Evolutionary conservation across 2,797 vertebrate species (phyloP).

Genomic region (Rhinogobio ventralis): DNA sequence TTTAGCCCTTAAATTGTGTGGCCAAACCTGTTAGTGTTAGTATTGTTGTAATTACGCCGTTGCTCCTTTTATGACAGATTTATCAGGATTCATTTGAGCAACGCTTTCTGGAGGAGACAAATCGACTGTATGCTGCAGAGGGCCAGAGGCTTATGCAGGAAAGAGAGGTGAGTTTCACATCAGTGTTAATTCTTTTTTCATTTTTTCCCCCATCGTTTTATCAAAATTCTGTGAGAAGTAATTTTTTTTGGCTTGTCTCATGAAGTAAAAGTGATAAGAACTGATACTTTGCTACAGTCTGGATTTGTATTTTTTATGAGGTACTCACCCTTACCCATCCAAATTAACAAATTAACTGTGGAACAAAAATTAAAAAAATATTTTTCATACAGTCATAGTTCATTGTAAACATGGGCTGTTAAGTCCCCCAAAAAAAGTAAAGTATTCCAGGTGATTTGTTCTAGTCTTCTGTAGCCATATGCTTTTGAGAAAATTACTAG

Average conservation of each 20-base stretch:
- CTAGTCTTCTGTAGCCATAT: neutral
- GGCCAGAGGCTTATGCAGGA: conserved; percentile 99
- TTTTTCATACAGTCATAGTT: neutral
- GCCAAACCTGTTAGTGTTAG: neutral
- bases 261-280: neutral
- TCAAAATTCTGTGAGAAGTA: neutral
- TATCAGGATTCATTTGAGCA: conserved; percentile 99
- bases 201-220: neutral
- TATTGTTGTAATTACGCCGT: neutral
- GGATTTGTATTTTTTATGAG: neutral
- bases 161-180: conserved; percentile 87
- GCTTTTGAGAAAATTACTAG: neutral
- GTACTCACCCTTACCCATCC: neutral
- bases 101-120: conserved; percentile 97
- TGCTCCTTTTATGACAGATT: conserved; percentile 80
- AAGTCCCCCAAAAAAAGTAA: neutral
- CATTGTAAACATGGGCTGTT: neutral
- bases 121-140: conserved; percentile 94
- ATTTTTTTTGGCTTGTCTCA: neutral
- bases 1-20: neutral
- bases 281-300: neutral
- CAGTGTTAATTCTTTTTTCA: neutral
- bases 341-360: too few species aligned
- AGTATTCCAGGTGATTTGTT: neutral
- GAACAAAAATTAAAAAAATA: neutral